Base-by-base conservation (phyloP, 2,888 invertebrate species). In the Hetaerina titia region DNA sequence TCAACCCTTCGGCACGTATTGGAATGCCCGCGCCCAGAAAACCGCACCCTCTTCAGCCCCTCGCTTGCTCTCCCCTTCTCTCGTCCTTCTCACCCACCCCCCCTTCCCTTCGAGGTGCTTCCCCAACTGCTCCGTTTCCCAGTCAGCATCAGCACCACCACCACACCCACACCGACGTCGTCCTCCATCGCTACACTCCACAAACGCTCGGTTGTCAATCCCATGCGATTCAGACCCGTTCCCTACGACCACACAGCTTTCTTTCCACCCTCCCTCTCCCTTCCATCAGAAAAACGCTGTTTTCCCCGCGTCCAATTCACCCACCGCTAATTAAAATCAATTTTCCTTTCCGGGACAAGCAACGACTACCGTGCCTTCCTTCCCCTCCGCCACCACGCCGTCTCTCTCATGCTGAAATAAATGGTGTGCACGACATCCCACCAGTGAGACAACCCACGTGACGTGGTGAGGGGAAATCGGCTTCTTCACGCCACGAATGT, bases 141-240 rank as follows among this genome's bases (percentile, higher is more conserved):
- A 81, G 81, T 2, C 31, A 11, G n/a, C n/a, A 22, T 2, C 11
- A 25, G 31, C 25, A 9, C 1, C 81, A 25, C 25, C 25, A 81
- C 81, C 81, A 69, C 45, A 45, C 45, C 45, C 45, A 45, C 45
- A 45, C 45, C 45, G 22, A 22, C 69, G 69, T 22, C 22, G 15
- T 31, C 60, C 63, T 25, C 90, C 45, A 19, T 31, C 60, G 90
- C 64, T 63, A 31, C 45, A 17, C 92, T 92, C 56, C 45, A 69
- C 92, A 74, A 92, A 57, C 69, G 92, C 92, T n/a, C 57, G n/a
- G 31, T 56, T 92, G 92, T 92, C 92, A 92, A 92, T 92, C 74
- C 92, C 92, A 92, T 74, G 22, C 92, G 92, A 92, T 92, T 92
- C 31, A 69, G 69, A 92, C 69, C 69, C 19, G n/a, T 11, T 81